These are phyloP conservation scores for Scytalopus superciliaris DNA, from an alignment of 2,113 vertebrate species.

Conservation along the genomic window DNA sequence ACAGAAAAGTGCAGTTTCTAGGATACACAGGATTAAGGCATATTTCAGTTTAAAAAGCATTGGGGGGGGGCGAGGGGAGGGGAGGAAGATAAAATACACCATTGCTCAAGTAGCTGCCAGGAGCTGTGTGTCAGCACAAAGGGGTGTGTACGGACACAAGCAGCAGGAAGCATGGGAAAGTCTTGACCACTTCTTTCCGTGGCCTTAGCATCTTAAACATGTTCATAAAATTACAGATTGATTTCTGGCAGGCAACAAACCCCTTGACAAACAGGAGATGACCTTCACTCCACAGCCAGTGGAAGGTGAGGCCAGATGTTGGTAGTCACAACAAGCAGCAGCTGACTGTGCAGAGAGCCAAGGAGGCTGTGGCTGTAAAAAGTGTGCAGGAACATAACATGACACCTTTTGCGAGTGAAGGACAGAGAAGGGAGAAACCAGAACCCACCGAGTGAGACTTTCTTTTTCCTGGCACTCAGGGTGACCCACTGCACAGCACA, in stretches of 20 bases:
- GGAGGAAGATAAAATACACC: background rate
- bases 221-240: background rate
- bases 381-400: background rate
- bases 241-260: background rate
- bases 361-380: background rate
- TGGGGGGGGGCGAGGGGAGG: background rate
- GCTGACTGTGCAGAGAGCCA: background rate
- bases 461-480: background rate
- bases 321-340: background rate
- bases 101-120: background rate
- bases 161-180: background rate
- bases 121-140: background rate
- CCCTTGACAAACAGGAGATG: background rate
- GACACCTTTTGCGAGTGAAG: background rate
- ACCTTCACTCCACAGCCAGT: background rate
- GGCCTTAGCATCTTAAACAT: background rate
- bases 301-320: background rate
- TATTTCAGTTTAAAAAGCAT: background rate
- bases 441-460: background rate
- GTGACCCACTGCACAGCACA: background rate
- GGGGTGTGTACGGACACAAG: background rate
- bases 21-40: background rate
- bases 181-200: background rate
- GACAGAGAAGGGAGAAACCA: background rate
- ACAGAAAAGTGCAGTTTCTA: background rate